phyloP scores from a whole-genome alignment of 2,888 invertebrate species.

The Prionchulus punctatus region DNA sequence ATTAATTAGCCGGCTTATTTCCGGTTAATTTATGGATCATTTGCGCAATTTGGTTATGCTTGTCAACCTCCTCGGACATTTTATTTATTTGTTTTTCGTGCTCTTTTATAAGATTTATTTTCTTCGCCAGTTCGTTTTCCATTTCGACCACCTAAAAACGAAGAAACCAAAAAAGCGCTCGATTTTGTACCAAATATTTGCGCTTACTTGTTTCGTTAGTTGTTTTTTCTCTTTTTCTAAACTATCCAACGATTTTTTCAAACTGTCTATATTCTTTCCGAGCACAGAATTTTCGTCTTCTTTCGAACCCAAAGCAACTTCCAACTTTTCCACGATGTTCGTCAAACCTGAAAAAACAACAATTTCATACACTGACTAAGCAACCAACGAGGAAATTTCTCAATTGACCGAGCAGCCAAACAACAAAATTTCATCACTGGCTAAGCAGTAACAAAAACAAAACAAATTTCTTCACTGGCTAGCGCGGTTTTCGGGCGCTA shows the following conservation, averaged over 20 bases:
- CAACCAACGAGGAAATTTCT: background rate
- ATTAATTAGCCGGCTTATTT: no score
- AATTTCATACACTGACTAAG: background rate
- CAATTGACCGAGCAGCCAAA: background rate
- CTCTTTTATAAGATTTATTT: background rate
- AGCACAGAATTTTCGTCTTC: background rate
- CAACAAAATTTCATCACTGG: background rate
- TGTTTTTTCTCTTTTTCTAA: background rate
- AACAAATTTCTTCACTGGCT: no score
- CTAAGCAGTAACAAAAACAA: no score
- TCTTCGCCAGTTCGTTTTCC: background rate
- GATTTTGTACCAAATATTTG: background rate
- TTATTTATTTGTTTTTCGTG: background rate
- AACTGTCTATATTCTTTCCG: background rate
- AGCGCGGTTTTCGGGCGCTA: no score
- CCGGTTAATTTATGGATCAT: background rate
- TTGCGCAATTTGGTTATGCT: background rate
- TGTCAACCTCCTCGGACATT: background rate
- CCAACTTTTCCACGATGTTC: background rate
- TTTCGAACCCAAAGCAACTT: background rate
- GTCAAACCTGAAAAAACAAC: background rate
- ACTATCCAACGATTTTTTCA: background rate
- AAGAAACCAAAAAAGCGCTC: background rate
- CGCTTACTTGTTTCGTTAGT: background rate
- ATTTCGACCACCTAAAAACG: background rate